Conservation (phyloP, 2,797 vertebrate species). For the Tapera naevia region DNA sequence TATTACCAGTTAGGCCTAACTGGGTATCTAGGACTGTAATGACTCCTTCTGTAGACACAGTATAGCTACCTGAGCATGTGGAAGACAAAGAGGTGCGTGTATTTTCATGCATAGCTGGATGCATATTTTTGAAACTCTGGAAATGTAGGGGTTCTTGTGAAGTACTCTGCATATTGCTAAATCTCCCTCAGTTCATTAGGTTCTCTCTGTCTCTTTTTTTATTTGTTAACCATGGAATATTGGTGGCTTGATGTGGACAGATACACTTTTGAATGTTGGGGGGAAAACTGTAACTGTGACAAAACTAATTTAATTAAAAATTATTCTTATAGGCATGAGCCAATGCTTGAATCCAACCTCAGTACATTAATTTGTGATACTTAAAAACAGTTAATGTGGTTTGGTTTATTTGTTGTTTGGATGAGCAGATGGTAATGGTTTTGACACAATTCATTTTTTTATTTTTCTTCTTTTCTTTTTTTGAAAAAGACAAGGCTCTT, state of each 20-base stretch:
- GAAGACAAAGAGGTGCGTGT: background rate
- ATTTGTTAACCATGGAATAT: background rate
- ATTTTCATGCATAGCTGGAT: background rate
- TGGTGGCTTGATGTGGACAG: background rate
- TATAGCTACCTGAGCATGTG: background rate
- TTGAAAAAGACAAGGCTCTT: slow-evolving; percentile 62
- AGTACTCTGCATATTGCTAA: background rate
- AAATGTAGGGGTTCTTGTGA: background rate
- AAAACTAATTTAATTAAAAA: background rate
- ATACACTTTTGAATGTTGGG: background rate
- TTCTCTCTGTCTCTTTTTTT: background rate
- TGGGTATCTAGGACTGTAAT: background rate
- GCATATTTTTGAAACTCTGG: background rate
- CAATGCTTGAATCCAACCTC: background rate
- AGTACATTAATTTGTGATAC: slow-evolving; percentile 34
- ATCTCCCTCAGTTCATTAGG: background rate
- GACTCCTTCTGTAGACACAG: background rate
- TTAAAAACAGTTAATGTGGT: slow-evolving; percentile 60
- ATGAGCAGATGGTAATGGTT: slow-evolving; percentile 75
- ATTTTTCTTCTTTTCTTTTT: slow-evolving; percentile 56
- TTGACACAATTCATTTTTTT: slow-evolving; percentile 71
- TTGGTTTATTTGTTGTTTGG: slow-evolving; percentile 71
- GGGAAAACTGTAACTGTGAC: background rate
- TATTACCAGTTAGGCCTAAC: background rate
- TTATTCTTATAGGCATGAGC: slow-evolving; percentile 2